phyloP scores from a whole-genome alignment of 2,888 invertebrate genomes.

The Helobdella robusta region DNA sequence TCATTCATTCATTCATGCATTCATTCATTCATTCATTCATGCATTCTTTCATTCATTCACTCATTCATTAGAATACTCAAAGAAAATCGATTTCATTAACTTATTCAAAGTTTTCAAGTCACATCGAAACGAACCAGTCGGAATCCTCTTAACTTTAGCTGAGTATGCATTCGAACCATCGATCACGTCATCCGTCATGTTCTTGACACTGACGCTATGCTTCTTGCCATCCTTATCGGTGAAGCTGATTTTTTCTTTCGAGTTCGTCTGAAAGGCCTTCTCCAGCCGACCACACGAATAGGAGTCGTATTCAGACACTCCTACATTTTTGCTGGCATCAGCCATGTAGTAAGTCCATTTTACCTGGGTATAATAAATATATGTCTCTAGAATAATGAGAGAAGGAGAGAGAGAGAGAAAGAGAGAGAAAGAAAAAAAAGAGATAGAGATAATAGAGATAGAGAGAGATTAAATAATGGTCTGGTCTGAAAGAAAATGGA shows the following conservation, averaged over 20 bases:
- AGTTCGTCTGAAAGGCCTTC: background rate
- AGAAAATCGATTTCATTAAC: too few species aligned
- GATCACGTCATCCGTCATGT: background rate
- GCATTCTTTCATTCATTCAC: background rate
- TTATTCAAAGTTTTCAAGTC: too few species aligned
- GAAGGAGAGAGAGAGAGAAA: too few species aligned
- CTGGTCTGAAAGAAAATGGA: too few species aligned
- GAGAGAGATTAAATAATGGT: too few species aligned
- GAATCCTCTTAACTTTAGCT: too few species aligned
- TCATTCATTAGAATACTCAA: background rate
- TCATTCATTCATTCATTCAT: constrained; percentile 19
- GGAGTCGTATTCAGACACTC: background rate
- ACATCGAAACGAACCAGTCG: too few species aligned
- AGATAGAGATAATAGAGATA: too few species aligned
- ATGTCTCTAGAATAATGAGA: too few species aligned
- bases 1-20: constrained; percentile 7
- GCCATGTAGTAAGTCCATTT: background rate
- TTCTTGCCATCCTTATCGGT: background rate
- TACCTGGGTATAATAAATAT: background rate
- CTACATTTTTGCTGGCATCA: background rate
- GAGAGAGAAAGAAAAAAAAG: too few species aligned
- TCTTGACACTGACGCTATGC: background rate
- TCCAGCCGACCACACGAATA: background rate
- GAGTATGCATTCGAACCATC: too few species aligned
- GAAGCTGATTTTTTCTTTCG: background rate